Evolutionary conservation across 2,888 invertebrate genomes (phyloP).

Genomic region (Norana najaformis): DNA sequence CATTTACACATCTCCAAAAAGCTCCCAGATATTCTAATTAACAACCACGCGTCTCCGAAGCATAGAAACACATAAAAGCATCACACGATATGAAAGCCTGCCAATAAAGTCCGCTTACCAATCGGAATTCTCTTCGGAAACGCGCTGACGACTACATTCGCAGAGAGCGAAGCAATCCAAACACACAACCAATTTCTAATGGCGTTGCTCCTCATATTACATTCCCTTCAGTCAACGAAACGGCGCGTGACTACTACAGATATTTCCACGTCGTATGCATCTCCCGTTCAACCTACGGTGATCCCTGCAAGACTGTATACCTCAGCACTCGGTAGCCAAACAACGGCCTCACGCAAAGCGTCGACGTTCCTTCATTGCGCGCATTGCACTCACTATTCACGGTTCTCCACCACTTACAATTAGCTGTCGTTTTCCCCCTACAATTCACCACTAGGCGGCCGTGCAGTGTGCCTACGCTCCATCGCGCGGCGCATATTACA

Average conservation of each 20-base stretch:
- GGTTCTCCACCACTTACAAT: not conserved
- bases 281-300: not conserved
- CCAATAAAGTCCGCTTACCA: not conserved
- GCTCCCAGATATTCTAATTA: not conserved
- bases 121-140: conserved; percentile 18
- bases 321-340: not conserved
- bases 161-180: not conserved
- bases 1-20: not conserved
- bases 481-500: no score
- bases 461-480: no score
- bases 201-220: conserved; percentile 1
- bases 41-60: not conserved
- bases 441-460: no score
- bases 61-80: not conserved
- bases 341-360: not conserved
- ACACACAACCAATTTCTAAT: not conserved
- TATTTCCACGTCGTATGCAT: not conserved
- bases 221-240: not conserved
- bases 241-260: not conserved
- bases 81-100: no score
- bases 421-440: not conserved
- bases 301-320: not conserved
- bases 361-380: not conserved
- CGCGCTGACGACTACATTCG: not conserved
- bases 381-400: not conserved